Conservation (phyloP, 2,888 invertebrate species). For the Drosophila parthenogenetica region DNA sequence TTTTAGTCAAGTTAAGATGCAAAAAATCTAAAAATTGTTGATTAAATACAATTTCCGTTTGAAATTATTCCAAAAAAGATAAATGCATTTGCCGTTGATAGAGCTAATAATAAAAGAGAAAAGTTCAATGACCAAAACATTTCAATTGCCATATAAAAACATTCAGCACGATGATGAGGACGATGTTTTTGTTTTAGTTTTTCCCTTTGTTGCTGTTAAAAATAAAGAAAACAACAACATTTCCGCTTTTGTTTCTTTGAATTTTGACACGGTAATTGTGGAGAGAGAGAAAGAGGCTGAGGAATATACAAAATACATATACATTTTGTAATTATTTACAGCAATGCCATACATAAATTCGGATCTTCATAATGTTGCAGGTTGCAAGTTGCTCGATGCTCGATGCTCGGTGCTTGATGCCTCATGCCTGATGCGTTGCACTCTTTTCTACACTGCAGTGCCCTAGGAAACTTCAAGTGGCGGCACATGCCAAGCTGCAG, state of each 20-base stretch:
- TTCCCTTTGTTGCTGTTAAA: constrained; percentile 63
- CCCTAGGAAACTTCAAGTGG: constrained; percentile 49
- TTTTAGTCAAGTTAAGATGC: neutral
- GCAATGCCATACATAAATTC: constrained; percentile 20
- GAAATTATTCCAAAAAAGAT: neutral
- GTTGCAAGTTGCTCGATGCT: constrained; percentile 33
- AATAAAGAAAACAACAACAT: constrained; percentile 75
- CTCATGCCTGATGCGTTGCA: constrained; percentile 38
- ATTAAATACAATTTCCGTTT: neutral
- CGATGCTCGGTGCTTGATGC: neutral
- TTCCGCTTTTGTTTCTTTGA: constrained; percentile 81
- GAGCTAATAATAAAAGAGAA: constrained; percentile 36
- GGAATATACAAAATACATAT: constrained; percentile 8
- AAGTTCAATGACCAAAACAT: constrained; percentile 67
- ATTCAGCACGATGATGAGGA: constrained; percentile 25
- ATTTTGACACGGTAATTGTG: constrained; percentile 69
- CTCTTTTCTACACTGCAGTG: constrained; percentile 25
- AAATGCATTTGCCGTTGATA: constrained; percentile 12
- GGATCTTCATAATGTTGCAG: constrained; percentile 43
- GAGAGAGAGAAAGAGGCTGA: neutral
- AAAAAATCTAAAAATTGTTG: neutral
- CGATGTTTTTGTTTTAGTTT: constrained; percentile 65
- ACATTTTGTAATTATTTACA: constrained; percentile 15
- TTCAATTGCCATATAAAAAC: constrained; percentile 54
- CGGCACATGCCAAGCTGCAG: constrained; percentile 64